A percentile compares a stretch with the other conserved stretches of the same genome.
Evolutionary conservation across 2,113 vertebrate species (phyloP).

Genomic region (Dasyornis broadbenti): DNA sequence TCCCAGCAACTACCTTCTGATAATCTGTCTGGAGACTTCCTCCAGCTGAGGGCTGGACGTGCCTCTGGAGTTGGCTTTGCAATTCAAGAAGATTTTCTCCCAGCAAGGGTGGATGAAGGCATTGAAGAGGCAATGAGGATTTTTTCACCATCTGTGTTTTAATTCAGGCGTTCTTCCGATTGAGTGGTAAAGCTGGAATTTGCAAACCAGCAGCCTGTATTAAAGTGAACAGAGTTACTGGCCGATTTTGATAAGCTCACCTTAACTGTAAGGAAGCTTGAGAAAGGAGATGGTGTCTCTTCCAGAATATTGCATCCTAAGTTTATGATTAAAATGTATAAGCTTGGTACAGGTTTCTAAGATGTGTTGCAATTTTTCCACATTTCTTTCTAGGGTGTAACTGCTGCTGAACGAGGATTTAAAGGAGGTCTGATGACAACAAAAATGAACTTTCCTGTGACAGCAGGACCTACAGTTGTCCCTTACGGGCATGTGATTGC

Average conservation of each 20-base stretch:
- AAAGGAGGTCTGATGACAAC: slow-evolving; percentile 1
- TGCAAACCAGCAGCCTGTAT: background rate
- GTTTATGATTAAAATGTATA: background rate
- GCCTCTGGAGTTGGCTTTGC: background rate
- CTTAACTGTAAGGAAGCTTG: background rate
- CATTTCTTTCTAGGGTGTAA: background rate
- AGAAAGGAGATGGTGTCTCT: background rate
- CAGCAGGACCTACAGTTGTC: slow-evolving; percentile 63
- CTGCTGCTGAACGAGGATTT: background rate
- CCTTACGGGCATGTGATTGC: slow-evolving; percentile 82
- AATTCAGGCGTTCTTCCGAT: background rate
- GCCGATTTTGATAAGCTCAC: background rate
- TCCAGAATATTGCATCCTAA: background rate
- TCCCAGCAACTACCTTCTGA: background rate
- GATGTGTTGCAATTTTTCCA: background rate
- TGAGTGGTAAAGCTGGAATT: background rate
- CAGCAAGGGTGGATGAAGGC: background rate
- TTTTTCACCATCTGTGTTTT: background rate
- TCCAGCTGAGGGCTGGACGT: background rate
- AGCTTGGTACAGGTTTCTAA: background rate
- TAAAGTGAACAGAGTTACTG: background rate
- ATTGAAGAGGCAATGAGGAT: background rate
- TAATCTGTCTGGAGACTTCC: background rate
- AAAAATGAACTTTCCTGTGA: background rate
- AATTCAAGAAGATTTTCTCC: background rate